Base-by-base conservation (phyloP, 2,113 vertebrate genomes). In the Dipodomys merriami region DNA sequence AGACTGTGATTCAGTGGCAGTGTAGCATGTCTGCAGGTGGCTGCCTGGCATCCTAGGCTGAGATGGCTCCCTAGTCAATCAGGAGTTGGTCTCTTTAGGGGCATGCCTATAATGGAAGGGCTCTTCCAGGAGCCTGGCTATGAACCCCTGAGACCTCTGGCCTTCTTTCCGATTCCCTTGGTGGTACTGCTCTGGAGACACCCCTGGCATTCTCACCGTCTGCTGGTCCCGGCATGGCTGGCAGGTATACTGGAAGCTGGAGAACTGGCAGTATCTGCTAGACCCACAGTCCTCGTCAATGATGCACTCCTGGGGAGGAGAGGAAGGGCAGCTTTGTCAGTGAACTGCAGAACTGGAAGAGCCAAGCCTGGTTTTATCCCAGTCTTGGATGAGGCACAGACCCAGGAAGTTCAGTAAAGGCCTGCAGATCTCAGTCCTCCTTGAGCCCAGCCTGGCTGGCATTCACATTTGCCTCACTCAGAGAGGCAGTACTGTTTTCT, bases 201-300 rank as follows among this genome's bases (percentile, higher is more conserved):
- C 67, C 33, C 23, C 10, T 23, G 65, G 92, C 64, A 19, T 19
- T 96, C 99, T 98, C 96, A 99, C 99, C 60, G 95, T 96, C 80
- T 98, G 97, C 2, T 97, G 96, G 27, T 96, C 96, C 97, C 98
- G 99, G 96, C 99, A 99, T 0, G 95, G 98, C 94, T 98, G 97
- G 94, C 99, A 99, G 73, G 92, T 98, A 83, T 99, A 99, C 69
- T 97, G 97, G 1, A 98, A 98, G 53, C 95, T 96, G 79, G 98
- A 97, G 76, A 98, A 97, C 53, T 98, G 98, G 95, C 99, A 99
- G 0, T 99, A 99, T 18, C 92, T 98, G 78, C 98, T 98, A 12
- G 96, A 96, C 30, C 98, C 98, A 39, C 99, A 99, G 97, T 99
- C 99, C 91, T 99, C 98, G 0, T 99, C 98, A 35, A 98, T 98